phyloP scores from a whole-genome alignment of 2,797 vertebrate genomes.

The Chaenodraco wilsoni region DNA sequence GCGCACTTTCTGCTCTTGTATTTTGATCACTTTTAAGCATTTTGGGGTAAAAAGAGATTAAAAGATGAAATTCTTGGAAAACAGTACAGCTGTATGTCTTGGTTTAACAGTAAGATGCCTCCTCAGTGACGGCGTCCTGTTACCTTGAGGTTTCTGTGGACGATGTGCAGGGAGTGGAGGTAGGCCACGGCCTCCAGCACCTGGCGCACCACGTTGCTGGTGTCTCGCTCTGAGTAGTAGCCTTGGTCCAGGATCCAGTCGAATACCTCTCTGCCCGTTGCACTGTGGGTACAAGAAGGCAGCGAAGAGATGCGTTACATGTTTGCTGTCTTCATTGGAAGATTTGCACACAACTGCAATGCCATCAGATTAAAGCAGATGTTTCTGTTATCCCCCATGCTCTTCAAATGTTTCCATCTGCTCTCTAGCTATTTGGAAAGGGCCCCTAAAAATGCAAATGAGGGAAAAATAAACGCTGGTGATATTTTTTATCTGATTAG shows the following conservation, averaged over 20 bases:
- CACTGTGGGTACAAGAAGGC: constrained; percentile 77
- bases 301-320: not conserved
- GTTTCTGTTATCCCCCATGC: not conserved
- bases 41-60: not conserved
- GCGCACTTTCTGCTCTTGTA: not conserved
- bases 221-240: constrained; percentile 97
- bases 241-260: constrained; percentile 99
- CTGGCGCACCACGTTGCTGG: constrained; percentile 97
- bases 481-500: no score
- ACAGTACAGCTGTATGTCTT: not conserved
- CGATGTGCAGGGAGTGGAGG: constrained; percentile 94
- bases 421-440: not conserved
- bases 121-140: not conserved
- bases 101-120: not conserved
- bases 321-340: not conserved
- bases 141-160: constrained; percentile 99
- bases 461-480: no score
- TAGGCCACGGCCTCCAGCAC: constrained; percentile 97
- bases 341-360: not conserved
- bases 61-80: not conserved
- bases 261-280: constrained; percentile 97
- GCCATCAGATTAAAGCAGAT: not conserved
- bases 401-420: not conserved
- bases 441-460: no score
- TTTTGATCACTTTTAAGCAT: not conserved